Conservation (phyloP, 2,797 vertebrate genomes). For the Etheostoma perlongum region DNA sequence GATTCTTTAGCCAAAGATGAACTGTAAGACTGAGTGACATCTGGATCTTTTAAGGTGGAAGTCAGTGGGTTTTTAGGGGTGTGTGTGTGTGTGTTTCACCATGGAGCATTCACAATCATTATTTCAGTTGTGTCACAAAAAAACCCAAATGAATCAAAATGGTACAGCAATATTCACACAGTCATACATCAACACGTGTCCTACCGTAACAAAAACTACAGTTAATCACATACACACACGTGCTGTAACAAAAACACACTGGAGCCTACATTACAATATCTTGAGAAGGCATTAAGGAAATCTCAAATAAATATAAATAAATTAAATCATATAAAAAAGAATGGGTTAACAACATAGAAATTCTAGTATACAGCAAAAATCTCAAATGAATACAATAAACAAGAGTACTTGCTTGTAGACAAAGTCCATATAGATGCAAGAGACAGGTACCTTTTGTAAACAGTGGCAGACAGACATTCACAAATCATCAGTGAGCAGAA, state of each 20-base stretch:
- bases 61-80: neutral
- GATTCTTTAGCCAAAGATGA: constrained; percentile 7
- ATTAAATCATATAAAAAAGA: constrained; percentile 79
- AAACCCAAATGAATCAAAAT: constrained; percentile 22
- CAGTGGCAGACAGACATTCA: constrained; percentile 56
- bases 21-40: constrained; percentile 25
- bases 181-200: constrained; percentile 25
- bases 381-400: constrained; percentile 46
- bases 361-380: constrained; percentile 68
- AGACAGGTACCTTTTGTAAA: constrained; percentile 53
- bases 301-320: constrained; percentile 82
- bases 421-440: constrained; percentile 34
- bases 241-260: constrained; percentile 48
- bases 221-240: constrained; percentile 35
- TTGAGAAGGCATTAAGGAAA: constrained; percentile 72
- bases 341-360: constrained; percentile 64
- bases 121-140: constrained; percentile 32
- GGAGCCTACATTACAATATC: constrained; percentile 60
- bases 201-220: constrained; percentile 37
- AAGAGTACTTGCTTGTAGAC: constrained; percentile 49
- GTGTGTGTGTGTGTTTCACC: constrained; percentile 25
- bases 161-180: constrained; percentile 49
- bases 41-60: constrained; percentile 18
- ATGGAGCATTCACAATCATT: constrained; percentile 32
- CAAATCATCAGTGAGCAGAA: constrained; percentile 59